phyloP scores from a whole-genome alignment of 1,140 invertebrate species.

The Tetramorium alpestre region DNA sequence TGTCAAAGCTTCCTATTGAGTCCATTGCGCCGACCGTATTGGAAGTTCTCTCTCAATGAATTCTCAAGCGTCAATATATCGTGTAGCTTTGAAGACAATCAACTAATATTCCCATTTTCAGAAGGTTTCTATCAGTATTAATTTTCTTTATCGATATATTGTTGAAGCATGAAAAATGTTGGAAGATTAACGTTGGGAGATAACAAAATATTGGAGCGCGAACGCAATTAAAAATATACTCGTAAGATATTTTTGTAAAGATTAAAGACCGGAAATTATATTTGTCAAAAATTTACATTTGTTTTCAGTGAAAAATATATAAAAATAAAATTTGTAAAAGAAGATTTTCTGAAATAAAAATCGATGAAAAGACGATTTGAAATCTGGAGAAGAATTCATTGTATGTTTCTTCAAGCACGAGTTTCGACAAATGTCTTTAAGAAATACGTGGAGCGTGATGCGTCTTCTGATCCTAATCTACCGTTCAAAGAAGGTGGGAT shows the following conservation, averaged over 20 bases:
- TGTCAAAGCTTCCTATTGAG: constrained; percentile 67
- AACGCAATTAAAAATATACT: not conserved
- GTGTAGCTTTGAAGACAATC: constrained; percentile 63
- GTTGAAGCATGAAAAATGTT: not conserved
- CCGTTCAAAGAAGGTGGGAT: constrained; percentile 36
- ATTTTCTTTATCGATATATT: constrained; percentile 55
- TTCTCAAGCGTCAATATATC: constrained; percentile 53
- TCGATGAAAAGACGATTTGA: not conserved
- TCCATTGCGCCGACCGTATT: constrained; percentile 54
- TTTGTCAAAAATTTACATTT: not conserved
- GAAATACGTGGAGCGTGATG: constrained; percentile 10
- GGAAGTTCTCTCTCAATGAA: constrained; percentile 67
- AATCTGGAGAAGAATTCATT: not conserved
- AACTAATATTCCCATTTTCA: constrained; percentile 41
- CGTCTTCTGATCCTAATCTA: constrained; percentile 44
- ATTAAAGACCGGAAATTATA: not conserved
- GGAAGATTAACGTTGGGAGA: not conserved
- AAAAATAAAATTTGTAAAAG: not conserved
- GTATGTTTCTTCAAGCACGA: not conserved
- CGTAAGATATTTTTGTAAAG: not conserved
- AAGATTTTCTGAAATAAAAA: not conserved
- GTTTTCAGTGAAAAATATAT: not conserved
- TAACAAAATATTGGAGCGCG: not conserved
- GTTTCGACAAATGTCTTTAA: constrained; percentile 14
- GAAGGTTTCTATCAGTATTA: constrained; percentile 37